Evolutionary conservation across 2,888 invertebrate species (phyloP), one percentile per base, ranked within the genome.

Genomic region (Polia nebulosa): DNA sequence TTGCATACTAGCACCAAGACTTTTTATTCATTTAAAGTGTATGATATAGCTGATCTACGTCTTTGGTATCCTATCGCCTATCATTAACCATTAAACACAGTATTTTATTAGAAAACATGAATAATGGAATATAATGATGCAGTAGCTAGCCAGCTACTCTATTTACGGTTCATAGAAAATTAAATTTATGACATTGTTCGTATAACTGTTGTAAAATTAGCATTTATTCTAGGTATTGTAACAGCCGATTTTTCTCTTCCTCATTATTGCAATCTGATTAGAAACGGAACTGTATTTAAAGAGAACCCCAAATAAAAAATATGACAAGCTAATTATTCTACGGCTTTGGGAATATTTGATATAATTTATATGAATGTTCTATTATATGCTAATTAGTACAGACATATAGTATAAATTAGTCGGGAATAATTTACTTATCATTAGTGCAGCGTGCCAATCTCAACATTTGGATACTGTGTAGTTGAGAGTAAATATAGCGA

Each of bases 391-490:
- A 51, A 76, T 76, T 36, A 58, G 41, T 41, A 34, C 36, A 64
- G 5, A 51, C 34, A 25, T 51, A 45, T 32, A 25, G 15, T 27
- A 25, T 15, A 62, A 39, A 56, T 68, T 47, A 56, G 15, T 27
- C 6, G 36, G 63, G 51, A 75, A 56, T 59, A 3, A 74, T 78
- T 45, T 59, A 32, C 47, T n/a, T 75, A 62, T 57, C 60, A 76
- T 72, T 78, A 75, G 70, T 53, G 55, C 69, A 66, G 44, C 64
- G 39, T 59, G 63, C 63, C 59, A 67, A 73, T 60, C 65, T 58
- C 22, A 62, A 60, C 47, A 60, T 64, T 80, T 52, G 29, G 53
- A 49, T 61, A 53, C 44, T 25, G n/a, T 53, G 27, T 57, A 56
- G 55, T 61, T 59, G 29, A 58, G 58, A 47, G 53, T 66, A 52